Percentiles rank a stretch among this genome's conserved stretches.
phyloP scores from a whole-genome alignment of 1,140 invertebrate species.

The Drosophila parvula region DNA sequence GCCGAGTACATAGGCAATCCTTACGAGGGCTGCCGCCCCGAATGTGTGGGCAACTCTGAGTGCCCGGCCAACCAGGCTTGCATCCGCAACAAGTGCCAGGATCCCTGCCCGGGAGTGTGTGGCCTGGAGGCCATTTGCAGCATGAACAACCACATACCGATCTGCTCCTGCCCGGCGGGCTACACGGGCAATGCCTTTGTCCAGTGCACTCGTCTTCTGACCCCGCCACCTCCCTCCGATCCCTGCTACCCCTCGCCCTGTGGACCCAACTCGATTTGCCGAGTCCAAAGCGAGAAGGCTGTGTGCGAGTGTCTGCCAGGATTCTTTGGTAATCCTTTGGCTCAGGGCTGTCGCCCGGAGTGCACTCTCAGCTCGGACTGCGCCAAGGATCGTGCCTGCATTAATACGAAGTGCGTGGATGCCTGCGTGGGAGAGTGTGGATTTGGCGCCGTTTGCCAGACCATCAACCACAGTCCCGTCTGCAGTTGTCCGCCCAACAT shows the following conservation, averaged over 20 bases:
- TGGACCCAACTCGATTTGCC: slow-evolving; percentile 89
- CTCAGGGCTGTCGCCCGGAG: slow-evolving; percentile 89
- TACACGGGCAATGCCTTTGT: slow-evolving; percentile 91
- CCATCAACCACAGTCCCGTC: slow-evolving; percentile 90
- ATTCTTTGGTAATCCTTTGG: slow-evolving; percentile 92
- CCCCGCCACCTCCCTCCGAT: slow-evolving; percentile 85
- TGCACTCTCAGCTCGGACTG: slow-evolving; percentile 93
- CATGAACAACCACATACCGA: slow-evolving; percentile 88
- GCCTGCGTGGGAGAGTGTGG: slow-evolving; percentile 90
- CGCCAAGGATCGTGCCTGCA: slow-evolving; percentile 90
- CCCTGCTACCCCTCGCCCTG: slow-evolving; percentile 90
- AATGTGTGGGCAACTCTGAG: slow-evolving; percentile 87
- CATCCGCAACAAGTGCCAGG: slow-evolving; percentile 86
- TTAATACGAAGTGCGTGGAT: slow-evolving; percentile 91
- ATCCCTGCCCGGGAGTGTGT: slow-evolving; percentile 86
- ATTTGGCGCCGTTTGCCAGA: slow-evolving; percentile 86
- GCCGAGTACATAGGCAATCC: slow-evolving; percentile 86
- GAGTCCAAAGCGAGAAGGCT: slow-evolving; percentile 86
- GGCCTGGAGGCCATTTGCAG: slow-evolving; percentile 87
- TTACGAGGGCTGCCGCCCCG: slow-evolving; percentile 86
- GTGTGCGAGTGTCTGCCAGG: slow-evolving; percentile 89
- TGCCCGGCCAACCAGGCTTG: slow-evolving; percentile 86
- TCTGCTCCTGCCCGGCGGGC: slow-evolving; percentile 87
- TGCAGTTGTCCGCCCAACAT: slow-evolving; percentile 87
- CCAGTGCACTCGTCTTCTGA: slow-evolving; percentile 64